These are phyloP conservation scores for Leptinotarsa haldemani DNA, from an alignment of 2,888 invertebrate genomes.

Conservation along the genomic window DNA sequence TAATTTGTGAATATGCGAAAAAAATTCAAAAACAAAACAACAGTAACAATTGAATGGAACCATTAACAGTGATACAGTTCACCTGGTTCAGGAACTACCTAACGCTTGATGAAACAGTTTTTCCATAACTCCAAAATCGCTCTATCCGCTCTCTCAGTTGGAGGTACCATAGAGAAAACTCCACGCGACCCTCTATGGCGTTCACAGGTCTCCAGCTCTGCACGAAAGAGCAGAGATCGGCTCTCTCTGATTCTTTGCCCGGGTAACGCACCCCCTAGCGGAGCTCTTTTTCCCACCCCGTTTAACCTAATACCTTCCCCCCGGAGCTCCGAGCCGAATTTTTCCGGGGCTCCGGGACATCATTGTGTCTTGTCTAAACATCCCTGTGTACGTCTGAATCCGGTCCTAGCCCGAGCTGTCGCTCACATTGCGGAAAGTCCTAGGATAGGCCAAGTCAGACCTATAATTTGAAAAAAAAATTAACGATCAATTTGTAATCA, in stretches of 20 bases:
- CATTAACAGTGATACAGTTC: too few relatives aligned
- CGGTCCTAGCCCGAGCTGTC: conserved; percentile 68
- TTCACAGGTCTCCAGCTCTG: conserved; percentile 60
- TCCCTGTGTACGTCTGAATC: conserved; percentile 89
- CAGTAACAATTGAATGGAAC: too few relatives aligned
- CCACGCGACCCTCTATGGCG: conserved; percentile 53
- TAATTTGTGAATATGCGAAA: too few relatives aligned
- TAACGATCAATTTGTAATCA: conserved; percentile 42
- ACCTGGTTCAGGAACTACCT: too few relatives aligned
- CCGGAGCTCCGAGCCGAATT: conserved; percentile 13
- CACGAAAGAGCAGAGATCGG: conserved; percentile 60
- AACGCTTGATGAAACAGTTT: neutral
- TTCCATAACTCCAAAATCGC: neutral
- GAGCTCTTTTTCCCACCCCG: conserved; percentile 53
- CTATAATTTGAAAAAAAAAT: neutral
- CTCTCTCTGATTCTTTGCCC: conserved; percentile 57
- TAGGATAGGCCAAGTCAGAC: conserved; percentile 2
- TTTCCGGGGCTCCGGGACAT: conserved; percentile 56
- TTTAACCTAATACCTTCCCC: conserved; percentile 17
- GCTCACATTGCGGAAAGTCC: conserved; percentile 53
- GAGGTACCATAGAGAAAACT: conserved; percentile 49
- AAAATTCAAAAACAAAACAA: too few relatives aligned
- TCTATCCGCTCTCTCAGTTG: conserved; percentile 15
- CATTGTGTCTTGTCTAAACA: conserved; percentile 82
- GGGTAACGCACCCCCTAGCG: conserved; percentile 65